Percentiles rank a stretch among this genome's conserved stretches.
Evolutionary conservation across 2,113 vertebrate species (phyloP).

Genomic region (Lophura nycthemera): DNA sequence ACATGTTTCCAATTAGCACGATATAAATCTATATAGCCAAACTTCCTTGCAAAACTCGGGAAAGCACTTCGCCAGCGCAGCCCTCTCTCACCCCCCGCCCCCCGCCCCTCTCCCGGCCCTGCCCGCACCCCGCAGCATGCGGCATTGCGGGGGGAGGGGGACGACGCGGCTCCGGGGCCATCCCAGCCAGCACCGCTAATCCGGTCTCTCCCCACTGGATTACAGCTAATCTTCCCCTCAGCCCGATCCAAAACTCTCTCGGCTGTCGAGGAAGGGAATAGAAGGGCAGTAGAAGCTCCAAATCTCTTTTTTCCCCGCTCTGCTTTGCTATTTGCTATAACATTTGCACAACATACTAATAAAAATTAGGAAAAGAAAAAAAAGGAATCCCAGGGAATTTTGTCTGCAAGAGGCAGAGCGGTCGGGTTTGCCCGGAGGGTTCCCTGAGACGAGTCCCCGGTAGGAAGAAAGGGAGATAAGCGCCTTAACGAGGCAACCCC

Average conservation of each 20-base stretch:
- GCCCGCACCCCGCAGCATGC: slow-evolving; percentile 24
- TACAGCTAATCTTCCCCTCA: background rate
- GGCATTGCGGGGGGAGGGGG: slow-evolving; percentile 1
- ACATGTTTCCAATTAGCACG: slow-evolving; percentile 57
- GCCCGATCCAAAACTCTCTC: background rate
- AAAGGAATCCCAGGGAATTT: background rate
- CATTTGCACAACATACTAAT: background rate
- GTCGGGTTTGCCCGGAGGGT: background rate
- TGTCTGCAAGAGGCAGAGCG: background rate
- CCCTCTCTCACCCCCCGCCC: background rate
- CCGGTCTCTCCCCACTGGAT: background rate
- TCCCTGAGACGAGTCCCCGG: background rate
- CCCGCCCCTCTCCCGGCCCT: slow-evolving; percentile 42
- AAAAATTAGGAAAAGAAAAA: too few relatives aligned
- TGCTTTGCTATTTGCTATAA: background rate
- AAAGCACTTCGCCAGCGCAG: slow-evolving; percentile 12
- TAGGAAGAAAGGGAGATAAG: background rate
- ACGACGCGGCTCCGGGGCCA: background rate
- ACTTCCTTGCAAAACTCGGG: slow-evolving; percentile 53
- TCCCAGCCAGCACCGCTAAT: background rate
- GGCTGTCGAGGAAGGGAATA: background rate
- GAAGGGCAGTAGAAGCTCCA: background rate
- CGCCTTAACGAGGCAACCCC: background rate
- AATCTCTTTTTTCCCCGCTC: background rate
- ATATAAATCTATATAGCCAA: slow-evolving; percentile 47